A percentile compares a stretch with the other conserved stretches of the same genome.
Evolutionary conservation across 1,140 invertebrate genomes (phyloP).

Genomic region (Neodiprion lecontei): DNA sequence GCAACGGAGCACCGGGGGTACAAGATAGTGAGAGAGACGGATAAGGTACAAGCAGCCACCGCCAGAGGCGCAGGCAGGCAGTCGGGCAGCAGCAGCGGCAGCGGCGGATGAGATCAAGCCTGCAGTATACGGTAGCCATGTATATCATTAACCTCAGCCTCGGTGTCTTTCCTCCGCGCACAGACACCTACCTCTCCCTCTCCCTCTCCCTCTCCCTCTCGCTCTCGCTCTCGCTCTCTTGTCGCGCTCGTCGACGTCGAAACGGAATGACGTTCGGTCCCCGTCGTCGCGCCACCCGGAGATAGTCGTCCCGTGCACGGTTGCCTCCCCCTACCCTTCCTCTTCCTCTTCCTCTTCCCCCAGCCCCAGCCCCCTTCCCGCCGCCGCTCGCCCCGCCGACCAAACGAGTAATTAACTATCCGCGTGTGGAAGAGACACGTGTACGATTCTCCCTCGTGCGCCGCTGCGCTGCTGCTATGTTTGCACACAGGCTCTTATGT

Average conservation of each 20-base stretch:
- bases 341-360: constrained; percentile 17
- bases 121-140: constrained; percentile 51
- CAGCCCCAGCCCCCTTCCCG: constrained; percentile 13
- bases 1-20: too few relatives aligned
- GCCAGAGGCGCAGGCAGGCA: too few relatives aligned
- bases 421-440: constrained; percentile 52
- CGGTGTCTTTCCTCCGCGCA: constrained; percentile 46
- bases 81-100: constrained; percentile 17
- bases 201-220: neutral
- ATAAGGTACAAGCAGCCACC: too few relatives aligned
- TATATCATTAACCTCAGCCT: constrained; percentile 61
- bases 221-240: neutral
- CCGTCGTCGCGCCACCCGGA: constrained; percentile 14
- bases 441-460: constrained; percentile 35
- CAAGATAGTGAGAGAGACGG: too few relatives aligned
- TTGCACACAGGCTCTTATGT: constrained; percentile 62
- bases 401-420: constrained; percentile 63
- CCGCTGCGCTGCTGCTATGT: constrained; percentile 36
- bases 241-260: neutral
- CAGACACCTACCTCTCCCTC: neutral
- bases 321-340: constrained; percentile 20
- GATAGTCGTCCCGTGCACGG: neutral
- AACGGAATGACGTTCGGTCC: neutral
- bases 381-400: constrained; percentile 36
- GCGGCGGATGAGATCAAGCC: constrained; percentile 45